Percentiles rank a stretch among this genome's conserved stretches.
phyloP scores from a whole-genome alignment of 2,888 invertebrate genomes.

The Ichneumoninae sp. region DNA sequence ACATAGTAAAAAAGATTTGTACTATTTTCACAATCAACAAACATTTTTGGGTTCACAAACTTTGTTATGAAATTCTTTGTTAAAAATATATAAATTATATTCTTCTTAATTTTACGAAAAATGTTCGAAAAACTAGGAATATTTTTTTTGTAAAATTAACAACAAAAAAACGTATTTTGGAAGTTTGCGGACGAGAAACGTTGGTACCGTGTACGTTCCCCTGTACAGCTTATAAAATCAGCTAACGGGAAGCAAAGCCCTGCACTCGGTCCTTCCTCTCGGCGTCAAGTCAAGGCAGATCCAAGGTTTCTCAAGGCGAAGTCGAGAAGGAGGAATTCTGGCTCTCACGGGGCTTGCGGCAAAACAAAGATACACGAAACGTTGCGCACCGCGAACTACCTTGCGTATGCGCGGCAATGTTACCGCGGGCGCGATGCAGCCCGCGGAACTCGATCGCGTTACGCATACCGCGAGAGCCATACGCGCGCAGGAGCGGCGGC shows the following conservation, averaged over 20 bases:
- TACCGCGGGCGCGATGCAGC: neutral
- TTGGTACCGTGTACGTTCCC: neutral
- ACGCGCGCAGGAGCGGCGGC: neutral
- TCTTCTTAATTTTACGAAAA: too few relatives aligned
- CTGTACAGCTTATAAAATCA: neutral
- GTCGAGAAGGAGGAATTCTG: conserved; percentile 21
- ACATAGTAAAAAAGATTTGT: too few relatives aligned
- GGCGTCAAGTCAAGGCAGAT: conserved; percentile 12
- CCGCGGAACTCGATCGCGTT: conserved; percentile 5
- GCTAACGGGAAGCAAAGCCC: conserved; percentile 4
- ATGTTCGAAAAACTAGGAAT: too few relatives aligned
- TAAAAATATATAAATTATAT: too few relatives aligned
- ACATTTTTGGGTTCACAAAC: too few relatives aligned
- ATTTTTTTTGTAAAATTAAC: too few relatives aligned
- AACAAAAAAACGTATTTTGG: too few relatives aligned
- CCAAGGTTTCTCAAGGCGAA: conserved; percentile 35
- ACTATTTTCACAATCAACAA: too few relatives aligned
- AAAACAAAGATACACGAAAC: neutral
- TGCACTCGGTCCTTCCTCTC: conserved; percentile 1
- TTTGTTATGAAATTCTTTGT: too few relatives aligned
- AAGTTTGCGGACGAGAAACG: too few relatives aligned
- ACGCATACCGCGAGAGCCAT: neutral
- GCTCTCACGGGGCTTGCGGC: neutral
- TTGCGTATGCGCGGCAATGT: conserved; percentile 1
- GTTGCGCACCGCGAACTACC: neutral